Evolutionary conservation across 2,113 vertebrate genomes (phyloP), one percentile per base, ranked within the genome.

Genomic region (Ceyx melanurus): DNA sequence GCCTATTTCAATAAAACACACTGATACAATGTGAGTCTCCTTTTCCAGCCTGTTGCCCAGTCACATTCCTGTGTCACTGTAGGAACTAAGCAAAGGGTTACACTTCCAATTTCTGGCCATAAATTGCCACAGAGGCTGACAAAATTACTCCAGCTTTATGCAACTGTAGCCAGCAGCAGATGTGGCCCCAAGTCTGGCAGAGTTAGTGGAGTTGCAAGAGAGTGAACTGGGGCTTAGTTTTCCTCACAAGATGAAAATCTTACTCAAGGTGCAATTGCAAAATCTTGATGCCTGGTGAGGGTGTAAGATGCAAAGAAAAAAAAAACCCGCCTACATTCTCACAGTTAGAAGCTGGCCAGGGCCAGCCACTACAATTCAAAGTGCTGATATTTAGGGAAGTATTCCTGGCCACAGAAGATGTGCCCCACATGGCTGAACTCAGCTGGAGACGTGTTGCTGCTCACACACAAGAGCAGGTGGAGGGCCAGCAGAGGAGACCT

Each of bases 401-500:
- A 7, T 62, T 87, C 45, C 66, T 2, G 3, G 20, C 5, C 3
- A 2, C 1, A 1, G 68, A 72, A 79, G 83, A 57, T 45, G 48
- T 5, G 8, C 9, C 28, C 31, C 2, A 5, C 57, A 13, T 0
- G 4, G 74, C 50, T 64, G 51, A 56, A 26, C n/a, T 51, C 42
- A 26, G 6, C 25, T 66, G 35, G 33, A 80, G 35, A 19, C 2
- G 6, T 29, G 67, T 21, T 6, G 8, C 33, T 1, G 37, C 31
- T 75, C 12, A 0, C 13, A 21, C 40, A 48, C 0, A 0, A 8
- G 9, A 50, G 20, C 1, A 6, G 28, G 25, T 0, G 1, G 37
- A n/a, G 23, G 8, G 46, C 3, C 0, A 0, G 6, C 28, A 76
- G 20, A 45, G n/a, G 28, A 77, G 25, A 48, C 19, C 14, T 43